Base-by-base conservation (phyloP, 2,888 invertebrate species). In the Trichogramma dendrolimi region DNA sequence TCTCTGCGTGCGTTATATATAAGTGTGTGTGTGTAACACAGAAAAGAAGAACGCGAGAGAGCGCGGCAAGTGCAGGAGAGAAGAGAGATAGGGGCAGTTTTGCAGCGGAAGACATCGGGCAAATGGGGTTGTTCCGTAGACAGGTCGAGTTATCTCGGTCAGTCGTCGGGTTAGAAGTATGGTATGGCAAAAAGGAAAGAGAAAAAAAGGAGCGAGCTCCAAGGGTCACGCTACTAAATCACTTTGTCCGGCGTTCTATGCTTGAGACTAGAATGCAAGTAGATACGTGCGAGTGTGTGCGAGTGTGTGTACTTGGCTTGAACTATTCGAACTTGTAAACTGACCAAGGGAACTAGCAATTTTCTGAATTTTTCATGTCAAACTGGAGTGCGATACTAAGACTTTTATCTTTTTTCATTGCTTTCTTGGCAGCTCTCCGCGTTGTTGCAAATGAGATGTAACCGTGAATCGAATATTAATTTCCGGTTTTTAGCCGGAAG, bases 101-200 rank as follows among this genome's bases (percentile, higher is more conserved):
- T 75, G 76, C 75, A 76, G 72, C 77, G 75, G 76, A 76, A 76
- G 76, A 76, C 76, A 72, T 71, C 69, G 71, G 76, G 76, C 75
- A 77, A 77, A 77, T 77, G 75, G 77, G 77, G 74, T 75, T 76
- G 77, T 77, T 76, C 74, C 75, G 75, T 70, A 72, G 75, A 77
- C 77, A 74, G 75, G n/a, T 70, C 75, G 72, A 75, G 76, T 76
- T 77, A 77, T 77, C 76, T 75, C 74, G 76, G 76, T 74, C 76
- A 76, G 74, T 76, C 74, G 76, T 75, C 75, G 75, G 75, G 27
- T 27, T 27, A 27, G 27, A 27, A 27, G 27, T 27, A 27, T 27
- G 27, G 27, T 27, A 27, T 27, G 27, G 27, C 27, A 27, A 27
- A 27, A 27, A 27, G 27, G 27, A 27, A 27, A 2, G 27, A 27